Percentiles rank a stretch among this genome's conserved stretches.
phyloP scores from a whole-genome alignment of 2,113 vertebrate genomes.

The Tringa solitaria region DNA sequence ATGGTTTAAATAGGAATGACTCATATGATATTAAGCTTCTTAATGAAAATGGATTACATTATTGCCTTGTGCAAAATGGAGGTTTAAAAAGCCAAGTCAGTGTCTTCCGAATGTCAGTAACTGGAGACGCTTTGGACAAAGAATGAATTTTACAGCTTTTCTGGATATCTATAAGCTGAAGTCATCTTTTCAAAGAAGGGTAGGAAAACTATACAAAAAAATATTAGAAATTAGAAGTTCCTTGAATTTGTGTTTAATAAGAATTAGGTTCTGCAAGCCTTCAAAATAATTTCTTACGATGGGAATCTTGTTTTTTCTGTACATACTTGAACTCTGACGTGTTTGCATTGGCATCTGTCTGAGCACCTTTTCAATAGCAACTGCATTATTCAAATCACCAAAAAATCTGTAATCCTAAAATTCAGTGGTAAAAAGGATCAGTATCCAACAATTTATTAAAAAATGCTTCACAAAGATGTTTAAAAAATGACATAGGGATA shows the following conservation, averaged over 20 bases:
- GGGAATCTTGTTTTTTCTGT: neutral
- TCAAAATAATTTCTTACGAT: neutral
- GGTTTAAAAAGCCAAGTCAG: constrained; percentile 44
- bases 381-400: neutral
- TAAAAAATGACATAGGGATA: neutral
- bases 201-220: neutral
- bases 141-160: neutral
- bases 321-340: neutral
- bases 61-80: constrained; percentile 40
- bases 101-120: constrained; percentile 30
- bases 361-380: neutral
- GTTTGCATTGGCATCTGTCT: neutral
- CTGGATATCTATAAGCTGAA: neutral
- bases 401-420: neutral
- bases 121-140: constrained; percentile 1
- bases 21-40: constrained; percentile 38
- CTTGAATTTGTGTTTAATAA: neutral
- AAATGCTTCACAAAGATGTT: neutral
- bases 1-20: constrained; percentile 44
- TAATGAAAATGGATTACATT: constrained; percentile 52
- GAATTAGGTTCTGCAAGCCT: neutral
- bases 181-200: neutral
- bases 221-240: neutral
- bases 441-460: neutral
- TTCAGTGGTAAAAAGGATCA: neutral